Base-by-base conservation (phyloP, 2,113 vertebrate species). In the Dasyurus viverrinus region DNA sequence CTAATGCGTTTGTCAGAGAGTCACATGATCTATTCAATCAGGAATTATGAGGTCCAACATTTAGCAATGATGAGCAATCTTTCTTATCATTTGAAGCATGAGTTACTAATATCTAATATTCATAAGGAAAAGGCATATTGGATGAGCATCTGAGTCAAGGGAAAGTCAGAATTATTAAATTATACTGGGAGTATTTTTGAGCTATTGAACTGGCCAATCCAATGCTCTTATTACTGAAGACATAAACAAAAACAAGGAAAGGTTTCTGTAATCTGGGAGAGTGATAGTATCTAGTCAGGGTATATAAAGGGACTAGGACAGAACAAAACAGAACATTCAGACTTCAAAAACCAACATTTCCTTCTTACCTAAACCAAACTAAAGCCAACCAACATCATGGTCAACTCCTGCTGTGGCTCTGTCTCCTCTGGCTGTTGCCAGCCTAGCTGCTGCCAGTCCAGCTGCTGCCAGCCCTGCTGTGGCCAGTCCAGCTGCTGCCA, bases 221-320 rank as follows among this genome's bases (percentile, higher is more conserved):
- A n/a, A 46, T 30, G 53, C 9, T 50, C 30, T 42, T 26, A 68
- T 84, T 96, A 76, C 53, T 93, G 50, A 68, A 95, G 25, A 27
- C 93, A 90, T n/a, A 95, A 93, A 95, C 89, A 90, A 93, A 97
- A 94, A 94, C 89, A 94, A 96, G 92, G 89, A 96, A 95, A 95
- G 89, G 12, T 46, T 3, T 52, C 0, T 14, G 24, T 22, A 93
- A 27, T 19, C 1, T 16, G 3, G 3, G 23, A 36, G 27, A 48
- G 2, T 50, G 4, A 90, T 47, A 47, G 12, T 27, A 47, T 47
- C 19, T 27, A n/a, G 89, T 19, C 47, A 90, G 25, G 47, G 47
- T 50, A 90, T 90, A 90, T 90, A 90, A 50, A 90, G 25, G 47
- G 46, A 11, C 89, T 8, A 90, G n/a, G 19, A 42, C 24, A 50